Evolutionary conservation across 1,140 invertebrate genomes (phyloP), one percentile per base, ranked within the genome.

Genomic region (Zaprionus nigranus): DNA sequence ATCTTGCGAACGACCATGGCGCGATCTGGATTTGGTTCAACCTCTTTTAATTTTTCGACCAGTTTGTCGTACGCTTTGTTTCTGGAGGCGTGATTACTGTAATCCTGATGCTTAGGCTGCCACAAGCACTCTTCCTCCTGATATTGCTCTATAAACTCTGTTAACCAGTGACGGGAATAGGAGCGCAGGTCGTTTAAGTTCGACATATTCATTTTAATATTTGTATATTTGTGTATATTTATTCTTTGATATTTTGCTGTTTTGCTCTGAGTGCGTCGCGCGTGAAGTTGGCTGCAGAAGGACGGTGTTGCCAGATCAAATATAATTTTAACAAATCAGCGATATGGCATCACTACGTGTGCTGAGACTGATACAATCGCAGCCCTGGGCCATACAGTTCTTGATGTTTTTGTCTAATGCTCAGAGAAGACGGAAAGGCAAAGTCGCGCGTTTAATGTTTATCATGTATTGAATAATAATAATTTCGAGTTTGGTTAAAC

Each of bases 101-200:
- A 93, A 53, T 93, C 92, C 13, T 90, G 91, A 75, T 91, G 92
- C 60, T 92, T 92, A 1, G 92, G 91, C 66, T 92, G 90, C 93
- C 92, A 93, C 40, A 93, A 66, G 49, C 91, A 93, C 71, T 92
- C 91, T 58, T 93, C 92, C 61, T 79, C 81, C 70, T 92, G 91
- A 73, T 93, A 93, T 15, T 86, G 82, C 24, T 92, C 91, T 62
- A 93, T 93, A 22, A 93, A 93, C 54, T 93, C 92, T 15, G 90
- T 90, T 11, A 92, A 70, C 91, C 91, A 92, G 40, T 92, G 91
- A 4, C 91, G 81, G 20, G 91, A 92, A 60, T 92, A 92, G 1
- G 85, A 88, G 11, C 91, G 75, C 72, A 92, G 63, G 59, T 92
- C 91, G 40, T 82, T 84, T 46, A 84, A 51, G 46, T 65, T 70